Percentiles rank a stretch among this genome's conserved stretches.
phyloP scores from a whole-genome alignment of 2,113 vertebrate genomes.

The Noctilio leporinus region DNA sequence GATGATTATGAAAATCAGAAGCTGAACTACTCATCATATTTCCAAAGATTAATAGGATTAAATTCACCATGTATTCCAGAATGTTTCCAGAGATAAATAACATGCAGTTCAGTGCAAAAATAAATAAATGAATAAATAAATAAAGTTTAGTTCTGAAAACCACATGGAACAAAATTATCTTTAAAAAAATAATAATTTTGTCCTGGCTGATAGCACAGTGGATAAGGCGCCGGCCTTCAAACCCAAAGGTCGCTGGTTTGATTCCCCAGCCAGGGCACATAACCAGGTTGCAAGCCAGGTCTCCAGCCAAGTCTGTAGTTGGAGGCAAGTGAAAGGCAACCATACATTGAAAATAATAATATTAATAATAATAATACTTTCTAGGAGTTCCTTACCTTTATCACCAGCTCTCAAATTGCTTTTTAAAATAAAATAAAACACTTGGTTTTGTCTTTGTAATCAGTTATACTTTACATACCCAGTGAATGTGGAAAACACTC shows the following conservation, averaged over 20 bases:
- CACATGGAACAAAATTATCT: not conserved
- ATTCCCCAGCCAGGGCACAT: too few species aligned
- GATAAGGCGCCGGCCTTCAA: too few species aligned
- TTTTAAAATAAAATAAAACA: not conserved
- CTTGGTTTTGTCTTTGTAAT: not conserved
- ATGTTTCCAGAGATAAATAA: not conserved
- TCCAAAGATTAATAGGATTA: not conserved
- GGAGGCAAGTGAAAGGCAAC: too few species aligned
- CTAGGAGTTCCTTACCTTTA: not conserved
- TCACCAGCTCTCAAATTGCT: not conserved
- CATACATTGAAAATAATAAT: too few species aligned
- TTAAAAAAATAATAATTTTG: not conserved
- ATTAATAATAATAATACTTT: too few species aligned
- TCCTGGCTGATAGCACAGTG: too few species aligned
- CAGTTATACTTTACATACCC: not conserved
- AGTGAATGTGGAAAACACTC: not conserved
- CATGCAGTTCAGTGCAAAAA: not conserved
- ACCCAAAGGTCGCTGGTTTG: too few species aligned
- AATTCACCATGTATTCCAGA: conserved; percentile 2
- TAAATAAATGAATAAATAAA: too few species aligned
- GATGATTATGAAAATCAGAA: conserved; percentile 44
- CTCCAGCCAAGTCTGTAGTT: too few species aligned
- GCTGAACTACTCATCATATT: not conserved
- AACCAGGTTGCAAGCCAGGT: too few species aligned
- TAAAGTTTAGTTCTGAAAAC: not conserved